Conservation (phyloP, 1,140 invertebrate genomes). For the Drosophila navojoa region DNA sequence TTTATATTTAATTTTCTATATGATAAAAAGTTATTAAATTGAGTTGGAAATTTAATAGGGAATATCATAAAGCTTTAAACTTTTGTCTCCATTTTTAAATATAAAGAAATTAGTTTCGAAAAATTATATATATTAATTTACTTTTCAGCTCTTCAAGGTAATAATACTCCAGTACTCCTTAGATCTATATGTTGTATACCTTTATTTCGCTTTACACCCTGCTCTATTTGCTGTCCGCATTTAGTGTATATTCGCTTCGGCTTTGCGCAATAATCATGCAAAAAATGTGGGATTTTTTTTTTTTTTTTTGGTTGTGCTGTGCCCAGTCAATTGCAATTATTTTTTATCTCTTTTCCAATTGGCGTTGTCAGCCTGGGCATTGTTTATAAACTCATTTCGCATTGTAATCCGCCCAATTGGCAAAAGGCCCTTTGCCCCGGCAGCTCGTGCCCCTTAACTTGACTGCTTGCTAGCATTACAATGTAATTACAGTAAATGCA, state of each 20-base stretch:
- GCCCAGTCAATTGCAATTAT: slow-evolving; percentile 73
- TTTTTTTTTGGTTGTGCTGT: slow-evolving; percentile 7
- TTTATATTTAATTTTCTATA: background rate
- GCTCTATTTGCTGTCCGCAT: background rate
- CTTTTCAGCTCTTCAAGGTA: no score
- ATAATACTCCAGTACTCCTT: no score
- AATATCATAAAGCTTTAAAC: no score
- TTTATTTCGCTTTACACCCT: no score
- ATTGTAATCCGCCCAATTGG: slow-evolving; percentile 78
- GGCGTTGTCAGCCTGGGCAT: slow-evolving; percentile 50
- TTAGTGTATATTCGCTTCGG: slow-evolving; percentile 25
- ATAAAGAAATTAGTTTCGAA: no score
- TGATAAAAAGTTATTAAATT: background rate
- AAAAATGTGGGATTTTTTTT: slow-evolving; percentile 9
- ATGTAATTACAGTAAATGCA: slow-evolving; percentile 77
- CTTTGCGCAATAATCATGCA: background rate
- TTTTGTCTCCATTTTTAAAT: no score
- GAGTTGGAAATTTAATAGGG: no score
- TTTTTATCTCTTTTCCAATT: slow-evolving; percentile 72
- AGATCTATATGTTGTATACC: no score
- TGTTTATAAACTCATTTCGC: slow-evolving; percentile 81
- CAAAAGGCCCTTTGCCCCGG: slow-evolving; percentile 34
- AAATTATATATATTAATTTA: no score
- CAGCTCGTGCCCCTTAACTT: background rate
- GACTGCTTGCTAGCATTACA: slow-evolving; percentile 52